Conservation (phyloP, 2,113 vertebrate species). For the Menura novaehollandiae region DNA sequence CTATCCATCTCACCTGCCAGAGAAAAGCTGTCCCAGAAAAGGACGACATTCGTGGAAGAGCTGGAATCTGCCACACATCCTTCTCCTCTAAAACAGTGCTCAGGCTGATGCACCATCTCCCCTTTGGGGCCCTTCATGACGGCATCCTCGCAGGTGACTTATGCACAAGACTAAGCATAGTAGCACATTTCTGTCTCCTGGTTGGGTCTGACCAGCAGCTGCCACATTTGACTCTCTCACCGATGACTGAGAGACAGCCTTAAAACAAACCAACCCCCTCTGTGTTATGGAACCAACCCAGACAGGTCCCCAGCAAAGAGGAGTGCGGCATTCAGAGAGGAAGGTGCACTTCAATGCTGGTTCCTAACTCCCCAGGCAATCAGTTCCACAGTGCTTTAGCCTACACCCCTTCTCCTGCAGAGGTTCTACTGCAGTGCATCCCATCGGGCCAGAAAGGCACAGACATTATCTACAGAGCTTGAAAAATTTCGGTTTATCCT, state of each 20-base stretch:
- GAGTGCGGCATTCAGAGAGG: neutral
- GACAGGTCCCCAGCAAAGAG: neutral
- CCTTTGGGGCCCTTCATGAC: neutral
- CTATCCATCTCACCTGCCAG: neutral
- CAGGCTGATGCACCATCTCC: neutral
- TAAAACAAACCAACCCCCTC: neutral
- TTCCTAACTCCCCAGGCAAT: neutral
- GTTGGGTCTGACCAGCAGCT: neutral
- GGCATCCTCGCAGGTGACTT: neutral
- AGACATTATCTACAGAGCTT: neutral
- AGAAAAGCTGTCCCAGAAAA: neutral
- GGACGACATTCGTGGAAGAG: neutral
- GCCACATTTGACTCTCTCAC: neutral
- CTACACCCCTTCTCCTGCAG: neutral
- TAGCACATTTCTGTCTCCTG: neutral
- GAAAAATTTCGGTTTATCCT: neutral
- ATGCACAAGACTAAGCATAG: too few species aligned
- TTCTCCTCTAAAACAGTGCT: neutral
- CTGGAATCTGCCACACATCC: accelerated
- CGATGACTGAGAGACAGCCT: neutral
- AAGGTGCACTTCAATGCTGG: neutral
- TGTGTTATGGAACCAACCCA: neutral
- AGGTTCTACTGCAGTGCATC: neutral
- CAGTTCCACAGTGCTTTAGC: neutral
- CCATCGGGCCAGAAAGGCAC: neutral